These are phyloP conservation scores for Drosophila kepulauana DNA, from an alignment of 1,140 invertebrate genomes.

Conservation along the genomic window DNA sequence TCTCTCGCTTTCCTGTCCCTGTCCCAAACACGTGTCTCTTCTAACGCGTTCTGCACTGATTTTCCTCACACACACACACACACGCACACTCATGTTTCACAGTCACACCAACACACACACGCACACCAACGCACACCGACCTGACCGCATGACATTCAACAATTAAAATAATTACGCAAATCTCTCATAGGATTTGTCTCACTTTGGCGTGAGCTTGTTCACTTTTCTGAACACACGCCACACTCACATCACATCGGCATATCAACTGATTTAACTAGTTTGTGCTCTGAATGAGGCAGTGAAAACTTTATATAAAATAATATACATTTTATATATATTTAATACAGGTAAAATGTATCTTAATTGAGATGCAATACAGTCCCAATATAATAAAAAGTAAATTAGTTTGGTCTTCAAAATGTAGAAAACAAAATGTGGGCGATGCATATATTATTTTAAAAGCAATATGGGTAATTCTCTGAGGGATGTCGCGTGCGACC, in stretches of 20 bases:
- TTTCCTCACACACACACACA: conserved; percentile 39
- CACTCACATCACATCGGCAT: conserved; percentile 1
- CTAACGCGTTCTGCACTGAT: conserved; percentile 55
- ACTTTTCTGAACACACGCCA: conserved; percentile 19
- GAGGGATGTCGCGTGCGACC: too few species aligned
- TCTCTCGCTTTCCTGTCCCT: background rate
- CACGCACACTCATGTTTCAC: background rate
- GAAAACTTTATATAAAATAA: too few species aligned
- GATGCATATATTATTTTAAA: too few species aligned
- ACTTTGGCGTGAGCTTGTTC: conserved; percentile 43
- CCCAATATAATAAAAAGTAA: too few species aligned
- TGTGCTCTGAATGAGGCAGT: too few species aligned
- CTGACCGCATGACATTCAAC: conserved; percentile 83
- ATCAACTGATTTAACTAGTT: background rate
- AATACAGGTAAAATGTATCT: too few species aligned
- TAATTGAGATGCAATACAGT: too few species aligned
- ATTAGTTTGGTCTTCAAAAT: too few species aligned
- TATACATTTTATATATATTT: too few species aligned
- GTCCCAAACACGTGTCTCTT: conserved; percentile 35
- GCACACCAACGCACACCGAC: conserved; percentile 36
- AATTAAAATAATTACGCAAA: conserved; percentile 83
- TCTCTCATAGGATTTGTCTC: conserved; percentile 74
- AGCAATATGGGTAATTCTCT: too few species aligned
- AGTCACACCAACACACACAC: background rate
- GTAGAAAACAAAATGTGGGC: too few species aligned